These are phyloP conservation scores for Leguminivora glycinivorella DNA, from an alignment of 1,140 invertebrate species.

Conservation along the genomic window DNA sequence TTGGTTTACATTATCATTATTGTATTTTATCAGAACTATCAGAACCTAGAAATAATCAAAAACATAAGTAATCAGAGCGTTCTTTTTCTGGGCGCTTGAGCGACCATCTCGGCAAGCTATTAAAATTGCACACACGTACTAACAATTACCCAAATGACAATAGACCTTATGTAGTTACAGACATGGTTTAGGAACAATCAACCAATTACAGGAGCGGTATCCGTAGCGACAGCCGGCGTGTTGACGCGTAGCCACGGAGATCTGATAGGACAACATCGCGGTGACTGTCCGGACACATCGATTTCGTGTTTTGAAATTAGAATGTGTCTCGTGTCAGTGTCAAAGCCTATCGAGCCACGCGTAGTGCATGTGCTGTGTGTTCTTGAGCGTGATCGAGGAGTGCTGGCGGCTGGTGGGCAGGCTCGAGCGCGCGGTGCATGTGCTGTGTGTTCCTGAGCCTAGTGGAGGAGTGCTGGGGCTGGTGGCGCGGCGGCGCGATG, in stretches of 20 bases:
- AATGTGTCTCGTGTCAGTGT: conserved; percentile 34
- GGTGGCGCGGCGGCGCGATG: conserved; percentile 41
- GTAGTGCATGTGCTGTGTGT: conserved; percentile 53
- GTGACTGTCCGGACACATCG: conserved; percentile 31
- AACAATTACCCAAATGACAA: neutral
- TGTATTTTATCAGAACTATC: too few species aligned
- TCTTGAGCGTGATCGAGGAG: conserved; percentile 49
- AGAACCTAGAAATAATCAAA: neutral
- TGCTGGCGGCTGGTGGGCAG: conserved; percentile 41
- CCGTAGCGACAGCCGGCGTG: conserved; percentile 30
- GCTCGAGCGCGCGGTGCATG: conserved; percentile 53
- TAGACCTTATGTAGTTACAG: neutral
- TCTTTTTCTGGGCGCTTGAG: neutral
- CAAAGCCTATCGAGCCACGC: neutral
- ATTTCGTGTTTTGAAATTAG: conserved; percentile 37
- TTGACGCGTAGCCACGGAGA: conserved; percentile 46
- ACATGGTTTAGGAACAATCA: neutral
- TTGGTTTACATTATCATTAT: too few species aligned
- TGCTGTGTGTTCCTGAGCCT: conserved; percentile 60
- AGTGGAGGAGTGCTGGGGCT: conserved; percentile 53
- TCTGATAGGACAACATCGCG: conserved; percentile 36
- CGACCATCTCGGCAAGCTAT: neutral
- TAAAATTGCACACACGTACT: neutral
- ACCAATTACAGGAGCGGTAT: neutral
- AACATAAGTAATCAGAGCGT: neutral